Conservation (phyloP, 2,888 invertebrate genomes). For the Caenorhabditis macrosperma region DNA sequence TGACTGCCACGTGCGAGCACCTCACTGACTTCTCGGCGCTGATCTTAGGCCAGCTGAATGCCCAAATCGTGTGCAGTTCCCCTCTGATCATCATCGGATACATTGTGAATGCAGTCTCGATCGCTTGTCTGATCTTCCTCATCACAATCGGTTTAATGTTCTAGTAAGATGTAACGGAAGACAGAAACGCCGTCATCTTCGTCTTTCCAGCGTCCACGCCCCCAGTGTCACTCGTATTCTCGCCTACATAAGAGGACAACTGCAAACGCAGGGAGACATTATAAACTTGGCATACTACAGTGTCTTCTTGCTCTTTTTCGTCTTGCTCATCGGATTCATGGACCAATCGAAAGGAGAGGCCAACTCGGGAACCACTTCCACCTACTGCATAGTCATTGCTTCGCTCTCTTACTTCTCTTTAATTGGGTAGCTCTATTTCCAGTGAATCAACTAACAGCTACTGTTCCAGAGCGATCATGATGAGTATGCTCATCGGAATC, state of each 20-base stretch:
- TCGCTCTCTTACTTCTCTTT: slow-evolving; percentile 54
- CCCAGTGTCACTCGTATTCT: neutral
- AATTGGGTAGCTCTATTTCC: slow-evolving; percentile 38
- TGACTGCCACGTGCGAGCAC: slow-evolving; percentile 66
- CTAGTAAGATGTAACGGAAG: slow-evolving; percentile 36
- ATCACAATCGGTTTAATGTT: slow-evolving; percentile 15
- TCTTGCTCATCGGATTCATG: slow-evolving; percentile 39
- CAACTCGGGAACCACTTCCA: slow-evolving; percentile 3
- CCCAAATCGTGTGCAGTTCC: slow-evolving; percentile 57
- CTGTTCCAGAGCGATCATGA: slow-evolving; percentile 59
- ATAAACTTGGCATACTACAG: slow-evolving; percentile 29
- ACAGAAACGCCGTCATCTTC: neutral
- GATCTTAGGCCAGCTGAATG: slow-evolving; percentile 43
- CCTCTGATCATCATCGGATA: slow-evolving; percentile 48
- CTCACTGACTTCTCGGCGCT: slow-evolving; percentile 72
- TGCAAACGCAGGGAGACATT: slow-evolving; percentile 11
- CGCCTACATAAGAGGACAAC: slow-evolving; percentile 27
- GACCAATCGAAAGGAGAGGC: slow-evolving; percentile 18
- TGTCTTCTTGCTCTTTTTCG: slow-evolving; percentile 35
- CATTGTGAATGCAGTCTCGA: slow-evolving; percentile 50
- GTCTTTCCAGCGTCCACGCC: slow-evolving; percentile 1
- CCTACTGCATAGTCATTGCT: slow-evolving; percentile 55
- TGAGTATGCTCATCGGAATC: slow-evolving; percentile 63
- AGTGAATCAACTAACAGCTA: neutral
- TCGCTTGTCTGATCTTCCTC: slow-evolving; percentile 49